Conservation (phyloP, 1,140 invertebrate species). For the Lordiphosa collinella region DNA sequence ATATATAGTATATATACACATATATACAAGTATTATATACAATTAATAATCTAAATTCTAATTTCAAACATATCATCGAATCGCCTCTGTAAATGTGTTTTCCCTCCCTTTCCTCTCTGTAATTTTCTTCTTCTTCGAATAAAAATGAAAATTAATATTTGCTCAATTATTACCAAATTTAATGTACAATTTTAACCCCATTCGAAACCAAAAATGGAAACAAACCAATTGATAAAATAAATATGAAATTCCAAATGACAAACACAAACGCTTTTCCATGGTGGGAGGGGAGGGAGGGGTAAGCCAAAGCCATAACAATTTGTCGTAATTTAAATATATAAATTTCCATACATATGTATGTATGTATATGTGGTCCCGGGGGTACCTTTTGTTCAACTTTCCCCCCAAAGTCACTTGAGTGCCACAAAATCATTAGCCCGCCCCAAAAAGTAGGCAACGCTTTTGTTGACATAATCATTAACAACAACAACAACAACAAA, state of each 20-base stretch:
- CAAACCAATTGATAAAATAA: conserved; percentile 14
- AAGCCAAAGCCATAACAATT: no score
- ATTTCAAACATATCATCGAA: conserved; percentile 63
- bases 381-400: not conserved
- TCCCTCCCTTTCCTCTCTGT: not conserved
- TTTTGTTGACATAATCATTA: conserved; percentile 36
- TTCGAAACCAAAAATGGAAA: conserved; percentile 9
- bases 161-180: conserved; percentile 38
- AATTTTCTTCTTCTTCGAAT: not conserved
- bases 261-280: not conserved
- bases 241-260: conserved; percentile 3
- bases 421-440: conserved; percentile 5
- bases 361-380: not conserved
- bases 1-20: no score
- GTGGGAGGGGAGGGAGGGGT: no score
- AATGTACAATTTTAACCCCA: conserved; percentile 33
- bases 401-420: not conserved
- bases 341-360: not conserved
- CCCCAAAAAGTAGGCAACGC: conserved; percentile 34
- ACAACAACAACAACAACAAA: not conserved
- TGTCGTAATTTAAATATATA: no score
- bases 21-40: no score
- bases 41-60: not conserved
- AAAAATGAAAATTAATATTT: conserved; percentile 39
- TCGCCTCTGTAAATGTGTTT: conserved; percentile 50